These are phyloP conservation scores for Heptranchias perlo DNA, from an alignment of 2,113 vertebrate species.

Conservation along the genomic window DNA sequence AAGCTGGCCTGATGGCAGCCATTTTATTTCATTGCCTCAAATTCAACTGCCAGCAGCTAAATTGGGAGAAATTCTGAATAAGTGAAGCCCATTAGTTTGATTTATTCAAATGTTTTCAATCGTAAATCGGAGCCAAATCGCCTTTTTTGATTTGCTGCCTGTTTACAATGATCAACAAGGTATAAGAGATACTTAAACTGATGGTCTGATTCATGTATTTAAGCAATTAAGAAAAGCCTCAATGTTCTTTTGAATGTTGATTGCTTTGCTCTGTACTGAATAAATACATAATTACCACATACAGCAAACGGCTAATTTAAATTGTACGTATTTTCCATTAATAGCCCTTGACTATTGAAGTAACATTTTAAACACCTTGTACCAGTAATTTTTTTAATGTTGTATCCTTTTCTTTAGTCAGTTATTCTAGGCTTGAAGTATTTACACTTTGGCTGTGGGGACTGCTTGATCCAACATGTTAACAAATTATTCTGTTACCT, in stretches of 20 bases:
- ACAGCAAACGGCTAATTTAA: background rate
- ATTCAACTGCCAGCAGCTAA: background rate
- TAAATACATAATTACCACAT: background rate
- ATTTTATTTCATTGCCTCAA: background rate
- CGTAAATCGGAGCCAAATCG: background rate
- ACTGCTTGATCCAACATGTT: background rate
- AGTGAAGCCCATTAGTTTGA: background rate
- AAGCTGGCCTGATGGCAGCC: background rate
- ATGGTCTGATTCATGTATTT: background rate
- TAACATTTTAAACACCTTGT: background rate
- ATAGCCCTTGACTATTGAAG: background rate
- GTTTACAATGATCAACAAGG: background rate
- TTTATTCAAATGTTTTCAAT: slow-evolving; percentile 1
- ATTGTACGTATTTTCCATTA: background rate
- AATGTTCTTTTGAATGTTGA: background rate
- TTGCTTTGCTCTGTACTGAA: background rate
- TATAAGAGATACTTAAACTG: background rate
- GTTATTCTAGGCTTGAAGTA: background rate
- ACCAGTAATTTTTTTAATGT: background rate
- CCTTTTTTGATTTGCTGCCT: background rate
- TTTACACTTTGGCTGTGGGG: background rate
- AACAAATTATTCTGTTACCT: background rate
- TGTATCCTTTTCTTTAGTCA: background rate
- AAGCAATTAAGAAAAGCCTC: slow-evolving; percentile 25
- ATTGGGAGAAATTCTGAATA: background rate